Conservation (phyloP, 2,888 invertebrate species). For the Callimorpha dominula region DNA sequence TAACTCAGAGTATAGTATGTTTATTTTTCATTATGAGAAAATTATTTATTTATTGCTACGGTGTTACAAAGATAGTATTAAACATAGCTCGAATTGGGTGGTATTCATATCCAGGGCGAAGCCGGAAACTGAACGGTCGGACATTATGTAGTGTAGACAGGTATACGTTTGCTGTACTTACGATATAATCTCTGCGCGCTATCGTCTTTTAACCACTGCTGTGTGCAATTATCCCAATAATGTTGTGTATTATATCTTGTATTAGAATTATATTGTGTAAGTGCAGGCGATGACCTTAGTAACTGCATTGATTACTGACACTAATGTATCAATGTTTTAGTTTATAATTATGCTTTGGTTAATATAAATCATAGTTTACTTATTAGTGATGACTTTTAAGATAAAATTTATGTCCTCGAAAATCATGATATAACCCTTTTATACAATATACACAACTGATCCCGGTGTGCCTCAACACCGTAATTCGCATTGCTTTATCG, state of each 20-base stretch:
- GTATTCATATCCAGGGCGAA: conserved; percentile 63
- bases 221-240: conserved; percentile 78
- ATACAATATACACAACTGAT: conserved; percentile 76
- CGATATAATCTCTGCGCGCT: conserved; percentile 67
- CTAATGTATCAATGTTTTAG: conserved; percentile 83
- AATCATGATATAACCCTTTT: conserved; percentile 81
- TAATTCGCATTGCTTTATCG: conserved; percentile 78
- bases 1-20: conserved; percentile 72
- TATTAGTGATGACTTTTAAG: conserved; percentile 79
- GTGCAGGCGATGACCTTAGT: conserved; percentile 68
- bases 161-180: conserved; percentile 73
- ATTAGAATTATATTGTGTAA: conserved; percentile 75
- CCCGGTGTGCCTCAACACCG: conserved; percentile 66
- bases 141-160: conserved; percentile 23
- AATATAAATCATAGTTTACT: conserved; percentile 84
- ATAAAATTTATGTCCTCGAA: conserved; percentile 73
- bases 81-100: conserved; percentile 66
- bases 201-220: conserved; percentile 74
- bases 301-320: conserved; percentile 76
- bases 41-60: conserved; percentile 76
- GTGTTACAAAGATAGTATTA: conserved; percentile 73
- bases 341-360: conserved; percentile 84
- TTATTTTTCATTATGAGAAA: conserved; percentile 77
- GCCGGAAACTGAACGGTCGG: conserved; percentile 33
- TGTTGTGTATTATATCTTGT: conserved; percentile 83